phyloP scores from a whole-genome alignment of 2,797 vertebrate genomes.

The Schizopygopsis malacanthus region DNA sequence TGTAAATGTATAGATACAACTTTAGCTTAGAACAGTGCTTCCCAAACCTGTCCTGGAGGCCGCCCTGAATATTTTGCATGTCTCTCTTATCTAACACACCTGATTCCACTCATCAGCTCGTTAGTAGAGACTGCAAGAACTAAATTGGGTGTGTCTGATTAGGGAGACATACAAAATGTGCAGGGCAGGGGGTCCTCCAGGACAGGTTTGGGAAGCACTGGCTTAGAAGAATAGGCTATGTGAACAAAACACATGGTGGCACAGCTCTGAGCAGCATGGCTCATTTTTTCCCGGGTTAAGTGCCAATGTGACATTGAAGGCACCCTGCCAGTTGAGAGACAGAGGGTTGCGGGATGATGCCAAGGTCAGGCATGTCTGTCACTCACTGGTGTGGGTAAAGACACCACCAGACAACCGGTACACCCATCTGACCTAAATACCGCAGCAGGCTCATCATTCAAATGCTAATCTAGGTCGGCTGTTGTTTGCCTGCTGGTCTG shows the following conservation, averaged over 20 bases:
- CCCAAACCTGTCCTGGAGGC: too few relatives aligned
- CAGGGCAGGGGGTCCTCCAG: too few relatives aligned
- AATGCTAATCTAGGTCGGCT: constrained; percentile 37
- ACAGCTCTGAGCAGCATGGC: constrained; percentile 13
- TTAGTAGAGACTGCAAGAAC: too few relatives aligned
- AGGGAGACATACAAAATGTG: too few relatives aligned
- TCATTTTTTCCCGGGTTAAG: background rate
- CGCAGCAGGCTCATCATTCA: constrained; percentile 23
- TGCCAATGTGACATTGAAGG: constrained; percentile 26
- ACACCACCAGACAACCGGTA: constrained; percentile 12
- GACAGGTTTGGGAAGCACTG: too few relatives aligned
- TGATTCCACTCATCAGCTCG: too few relatives aligned
- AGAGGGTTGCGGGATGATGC: constrained; percentile 18
- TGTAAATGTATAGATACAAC: background rate
- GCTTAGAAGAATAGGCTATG: background rate
- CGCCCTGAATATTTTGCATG: too few relatives aligned
- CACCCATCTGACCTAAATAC: constrained; percentile 37
- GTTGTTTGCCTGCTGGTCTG: constrained; percentile 18
- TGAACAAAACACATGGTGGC: background rate
- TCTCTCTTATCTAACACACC: too few relatives aligned
- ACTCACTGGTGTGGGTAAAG: constrained; percentile 19
- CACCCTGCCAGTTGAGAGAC: constrained; percentile 16
- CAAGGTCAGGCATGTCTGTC: constrained; percentile 24
- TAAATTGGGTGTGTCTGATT: too few relatives aligned
- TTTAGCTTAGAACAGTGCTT: background rate